phyloP scores from a whole-genome alignment of 2,888 invertebrate species.

The Conchocele bisecta region DNA sequence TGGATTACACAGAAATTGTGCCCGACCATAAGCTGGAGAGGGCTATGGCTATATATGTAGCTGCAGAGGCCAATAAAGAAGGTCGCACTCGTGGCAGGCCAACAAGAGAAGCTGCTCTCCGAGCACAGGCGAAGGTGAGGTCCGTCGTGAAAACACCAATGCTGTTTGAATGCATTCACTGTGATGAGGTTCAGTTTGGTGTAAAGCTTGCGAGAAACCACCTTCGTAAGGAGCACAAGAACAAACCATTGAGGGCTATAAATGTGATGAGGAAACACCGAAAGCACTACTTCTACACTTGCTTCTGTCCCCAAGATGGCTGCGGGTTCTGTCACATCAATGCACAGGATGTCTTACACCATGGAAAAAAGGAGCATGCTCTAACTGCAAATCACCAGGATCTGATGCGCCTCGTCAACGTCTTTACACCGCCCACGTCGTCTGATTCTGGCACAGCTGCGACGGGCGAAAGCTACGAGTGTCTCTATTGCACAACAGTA shows the following conservation, averaged over 20 bases:
- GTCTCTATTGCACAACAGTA: conserved; percentile 49
- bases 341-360: conserved; percentile 47
- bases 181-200: conserved; percentile 54
- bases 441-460: conserved; percentile 11
- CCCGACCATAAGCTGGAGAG: conserved; percentile 46
- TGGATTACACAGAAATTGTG: conserved; percentile 43
- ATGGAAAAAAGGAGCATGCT: conserved; percentile 52
- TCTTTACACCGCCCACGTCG: conserved; percentile 5
- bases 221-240: conserved; percentile 41
- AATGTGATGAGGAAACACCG: conserved; percentile 51
- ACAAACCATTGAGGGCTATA: conserved; percentile 40
- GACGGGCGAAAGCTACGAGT: conserved; percentile 51
- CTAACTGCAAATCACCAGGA: conserved; percentile 29
- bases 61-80: conserved; percentile 36
- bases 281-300: conserved; percentile 26
- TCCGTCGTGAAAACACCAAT: conserved; percentile 51
- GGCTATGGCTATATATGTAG: conserved; percentile 55
- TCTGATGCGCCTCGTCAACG: conserved; percentile 27
- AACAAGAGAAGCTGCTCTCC: conserved; percentile 56
- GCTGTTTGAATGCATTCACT: conserved; percentile 60
- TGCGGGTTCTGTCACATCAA: conserved; percentile 27
- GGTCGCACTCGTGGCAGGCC: conserved; percentile 44
- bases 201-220: conserved; percentile 57
- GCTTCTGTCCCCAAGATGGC: conserved; percentile 49
- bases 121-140: conserved; percentile 52